These are phyloP conservation scores for Therioaphis trifolii DNA, from an alignment of 2,888 invertebrate genomes.

Conservation along the genomic window DNA sequence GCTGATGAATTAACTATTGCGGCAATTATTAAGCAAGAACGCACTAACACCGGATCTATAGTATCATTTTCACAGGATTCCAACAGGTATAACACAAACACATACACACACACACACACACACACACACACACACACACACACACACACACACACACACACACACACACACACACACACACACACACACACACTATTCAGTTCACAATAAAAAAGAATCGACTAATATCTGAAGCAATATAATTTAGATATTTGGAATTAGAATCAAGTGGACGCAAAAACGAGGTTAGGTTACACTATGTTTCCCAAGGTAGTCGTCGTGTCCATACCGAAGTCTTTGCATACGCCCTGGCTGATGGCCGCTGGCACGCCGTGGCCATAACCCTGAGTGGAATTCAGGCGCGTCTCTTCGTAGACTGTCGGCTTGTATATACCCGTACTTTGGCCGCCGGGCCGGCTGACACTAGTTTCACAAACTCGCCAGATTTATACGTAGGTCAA, in stretches of 20 bases:
- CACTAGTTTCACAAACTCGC: slow-evolving; percentile 78
- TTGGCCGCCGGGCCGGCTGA: slow-evolving; percentile 76
- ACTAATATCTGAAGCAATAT: too few relatives aligned
- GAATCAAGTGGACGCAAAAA: slow-evolving; percentile 90
- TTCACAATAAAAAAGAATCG: too few relatives aligned
- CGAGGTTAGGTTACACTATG: slow-evolving; percentile 87
- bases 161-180: too few relatives aligned
- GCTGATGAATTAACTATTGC: slow-evolving; percentile 85
- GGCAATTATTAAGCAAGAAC: slow-evolving; percentile 82
- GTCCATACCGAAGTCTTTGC: slow-evolving; percentile 88
- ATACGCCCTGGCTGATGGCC: slow-evolving; percentile 86
- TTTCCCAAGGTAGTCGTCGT: slow-evolving; percentile 73
- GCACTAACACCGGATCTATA: slow-evolving; percentile 84
- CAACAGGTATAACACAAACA: slow-evolving; percentile 77
- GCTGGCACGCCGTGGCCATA: slow-evolving; percentile 88
- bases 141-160: too few relatives aligned
- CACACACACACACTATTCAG: too few relatives aligned
- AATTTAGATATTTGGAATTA: slow-evolving; percentile 84
- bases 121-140: too few relatives aligned
- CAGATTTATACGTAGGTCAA: slow-evolving; percentile 88
- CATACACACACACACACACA: too few relatives aligned
- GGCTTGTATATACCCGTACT: slow-evolving; percentile 83
- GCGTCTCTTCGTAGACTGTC: slow-evolving; percentile 88
- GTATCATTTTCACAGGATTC: slow-evolving; percentile 84
- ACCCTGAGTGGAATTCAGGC: slow-evolving; percentile 86